Base-by-base conservation (phyloP, 2,888 invertebrate genomes). In the Caenorhabditis doughertyi region DNA sequence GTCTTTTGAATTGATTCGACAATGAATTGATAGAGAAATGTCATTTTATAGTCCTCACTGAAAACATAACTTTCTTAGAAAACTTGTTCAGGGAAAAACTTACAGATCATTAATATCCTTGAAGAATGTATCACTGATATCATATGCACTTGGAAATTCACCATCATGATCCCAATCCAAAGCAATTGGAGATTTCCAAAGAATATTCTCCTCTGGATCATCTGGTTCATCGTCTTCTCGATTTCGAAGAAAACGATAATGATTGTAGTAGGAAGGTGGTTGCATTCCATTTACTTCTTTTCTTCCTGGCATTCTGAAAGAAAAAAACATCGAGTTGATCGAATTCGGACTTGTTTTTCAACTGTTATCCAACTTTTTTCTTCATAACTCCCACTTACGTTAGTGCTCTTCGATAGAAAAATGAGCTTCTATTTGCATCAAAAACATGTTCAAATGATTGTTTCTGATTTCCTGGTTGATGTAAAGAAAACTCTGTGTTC, bases 331-430 rank as follows among this genome's bases (percentile, higher is more conserved):
- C n/a, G n/a, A n/a, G n/a, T n/a, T 18, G 16, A 7, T 35, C 7
- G 35, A 9, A 35, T 35, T 35, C 35, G 5, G 35, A 35, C 5
- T 35, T 35, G 9, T 35, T 35, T 35, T 35, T 35, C 35, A 35
- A n/a, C n/a, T n/a, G n/a, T n/a, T n/a, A n/a, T n/a, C n/a, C n/a
- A n/a, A n/a, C n/a, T n/a, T n/a, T n/a, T n/a, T n/a, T n/a, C n/a
- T n/a, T n/a, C n/a, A n/a, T n/a, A n/a, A n/a, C n/a, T 35, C 35
- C 35, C 35, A 35, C 74, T 56, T 27, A 74, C 74, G 65, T 65
- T 9, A 74, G 11, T 0, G 74, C 74, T 23, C 56, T 16, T 35
- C 56, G 23, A 25, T 35, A 74, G 39, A 25, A n/a, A 29, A 65
- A 74, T 1, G 25, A 4, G 16, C 11, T 49, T 35, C 74, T 32